A percentile compares a stretch with the other conserved stretches of the same genome.
Evolutionary conservation across 1,140 invertebrate species (phyloP).

Genomic region (Pantala flavescens): DNA sequence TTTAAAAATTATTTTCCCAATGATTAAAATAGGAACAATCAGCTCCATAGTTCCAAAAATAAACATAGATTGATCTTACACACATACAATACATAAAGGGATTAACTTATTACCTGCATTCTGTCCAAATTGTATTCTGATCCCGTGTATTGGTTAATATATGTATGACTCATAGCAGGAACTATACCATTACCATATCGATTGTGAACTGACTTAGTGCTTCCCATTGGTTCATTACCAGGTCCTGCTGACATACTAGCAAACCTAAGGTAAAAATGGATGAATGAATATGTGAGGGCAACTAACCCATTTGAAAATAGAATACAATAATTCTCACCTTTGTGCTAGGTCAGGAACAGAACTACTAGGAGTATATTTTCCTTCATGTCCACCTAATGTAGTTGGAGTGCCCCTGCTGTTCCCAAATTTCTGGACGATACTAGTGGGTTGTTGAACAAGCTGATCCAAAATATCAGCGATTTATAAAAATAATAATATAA

Average conservation of each 20-base stretch:
- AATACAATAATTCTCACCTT: constrained; percentile 37
- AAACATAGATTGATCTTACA: no score
- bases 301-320: no score
- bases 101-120: constrained; percentile 18
- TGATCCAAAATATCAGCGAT: constrained; percentile 24
- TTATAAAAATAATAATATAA: constrained; percentile 16
- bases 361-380: constrained; percentile 68
- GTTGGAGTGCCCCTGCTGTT: constrained; percentile 45
- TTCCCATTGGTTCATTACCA: constrained; percentile 24
- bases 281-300: neutral
- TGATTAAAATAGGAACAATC: no score
- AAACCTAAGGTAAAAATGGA: constrained; percentile 41
- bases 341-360: constrained; percentile 63
- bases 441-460: constrained; percentile 34
- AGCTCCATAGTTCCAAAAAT: no score
- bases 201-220: constrained; percentile 37
- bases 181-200: constrained; percentile 32
- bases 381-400: constrained; percentile 61
- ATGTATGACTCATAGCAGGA: constrained; percentile 41
- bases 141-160: constrained; percentile 47
- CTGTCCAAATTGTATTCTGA: constrained; percentile 46
- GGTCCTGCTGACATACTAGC: constrained; percentile 52
- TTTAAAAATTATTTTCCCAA: no score
- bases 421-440: constrained; percentile 61
- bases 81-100: no score